Evolutionary conservation across 2,797 vertebrate species (phyloP).

Genomic region (Leptatherina wallacei): DNA sequence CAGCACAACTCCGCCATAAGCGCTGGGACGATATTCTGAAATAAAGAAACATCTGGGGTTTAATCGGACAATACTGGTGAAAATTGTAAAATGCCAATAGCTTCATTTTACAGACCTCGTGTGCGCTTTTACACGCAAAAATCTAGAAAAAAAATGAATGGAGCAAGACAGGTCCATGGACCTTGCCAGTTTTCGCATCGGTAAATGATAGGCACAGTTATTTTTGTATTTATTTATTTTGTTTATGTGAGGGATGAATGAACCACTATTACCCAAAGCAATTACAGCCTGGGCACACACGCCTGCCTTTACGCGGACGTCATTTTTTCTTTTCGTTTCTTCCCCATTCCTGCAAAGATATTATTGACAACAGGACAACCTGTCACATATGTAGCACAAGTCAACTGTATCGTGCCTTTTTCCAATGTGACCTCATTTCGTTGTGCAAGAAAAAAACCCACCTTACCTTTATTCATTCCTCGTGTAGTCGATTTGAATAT

Average conservation of each 20-base stretch:
- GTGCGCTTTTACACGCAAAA: slow-evolving; percentile 53
- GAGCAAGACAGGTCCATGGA: slow-evolving; percentile 61
- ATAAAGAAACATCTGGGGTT: slow-evolving; percentile 38
- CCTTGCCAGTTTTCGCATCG: slow-evolving; percentile 38
- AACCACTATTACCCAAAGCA: slow-evolving; percentile 87
- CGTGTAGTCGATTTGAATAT: slow-evolving; percentile 64
- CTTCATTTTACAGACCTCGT: slow-evolving; percentile 64
- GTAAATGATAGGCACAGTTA: slow-evolving; percentile 72
- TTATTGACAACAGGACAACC: slow-evolving; percentile 72
- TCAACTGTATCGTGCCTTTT: slow-evolving; percentile 95
- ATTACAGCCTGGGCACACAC: slow-evolving; percentile 69
- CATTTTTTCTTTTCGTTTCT: slow-evolving; percentile 57
- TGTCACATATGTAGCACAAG: slow-evolving; percentile 90
- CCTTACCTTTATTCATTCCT: slow-evolving; percentile 86
- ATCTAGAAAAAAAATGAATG: slow-evolving; percentile 46
- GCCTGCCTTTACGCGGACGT: slow-evolving; percentile 70
- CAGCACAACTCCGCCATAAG: slow-evolving; percentile 87
- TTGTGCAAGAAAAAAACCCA: slow-evolving; percentile 77
- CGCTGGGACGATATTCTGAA: slow-evolving; percentile 92
- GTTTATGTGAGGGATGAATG: slow-evolving; percentile 75
- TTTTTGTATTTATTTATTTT: slow-evolving; percentile 90
- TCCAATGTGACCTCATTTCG: slow-evolving; percentile 95
- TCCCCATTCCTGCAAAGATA: slow-evolving; percentile 60
- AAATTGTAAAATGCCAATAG: slow-evolving; percentile 50
- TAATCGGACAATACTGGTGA: slow-evolving; percentile 74